Conservation (phyloP, 2,113 vertebrate genomes). For the Nothocercus julius region DNA sequence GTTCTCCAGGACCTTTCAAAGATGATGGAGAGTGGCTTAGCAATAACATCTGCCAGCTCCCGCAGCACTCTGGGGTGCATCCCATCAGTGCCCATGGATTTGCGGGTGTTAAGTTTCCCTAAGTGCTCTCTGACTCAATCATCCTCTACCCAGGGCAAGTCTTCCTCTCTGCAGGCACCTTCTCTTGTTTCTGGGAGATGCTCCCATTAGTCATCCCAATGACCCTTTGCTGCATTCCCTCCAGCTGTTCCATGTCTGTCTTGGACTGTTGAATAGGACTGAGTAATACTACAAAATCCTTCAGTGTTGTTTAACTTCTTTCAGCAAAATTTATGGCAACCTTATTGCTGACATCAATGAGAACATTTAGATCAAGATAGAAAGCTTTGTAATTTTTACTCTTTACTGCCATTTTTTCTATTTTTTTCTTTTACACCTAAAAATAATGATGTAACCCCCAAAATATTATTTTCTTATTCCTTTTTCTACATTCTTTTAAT, state of each 20-base stretch:
- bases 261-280: too few species aligned
- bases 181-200: neutral
- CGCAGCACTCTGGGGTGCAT: too few species aligned
- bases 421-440: neutral
- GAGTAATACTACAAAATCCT: neutral
- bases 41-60: too few species aligned
- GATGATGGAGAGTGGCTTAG: too few species aligned
- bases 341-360: neutral
- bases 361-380: neutral
- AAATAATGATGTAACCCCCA: neutral
- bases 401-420: neutral
- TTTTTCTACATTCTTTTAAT: neutral
- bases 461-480: neutral
- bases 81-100: too few species aligned
- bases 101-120: too few species aligned
- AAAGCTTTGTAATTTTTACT: neutral
- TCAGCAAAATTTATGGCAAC: neutral
- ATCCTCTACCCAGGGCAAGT: too few species aligned
- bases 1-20: too few species aligned
- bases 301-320: neutral
- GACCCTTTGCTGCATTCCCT: fast-evolving
- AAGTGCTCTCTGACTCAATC: too few species aligned
- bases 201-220: fast-evolving
- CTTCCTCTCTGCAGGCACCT: too few species aligned
- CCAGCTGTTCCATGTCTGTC: neutral